phyloP scores from a whole-genome alignment of 2,797 vertebrate genomes.

The Acanthopagrus latus region DNA sequence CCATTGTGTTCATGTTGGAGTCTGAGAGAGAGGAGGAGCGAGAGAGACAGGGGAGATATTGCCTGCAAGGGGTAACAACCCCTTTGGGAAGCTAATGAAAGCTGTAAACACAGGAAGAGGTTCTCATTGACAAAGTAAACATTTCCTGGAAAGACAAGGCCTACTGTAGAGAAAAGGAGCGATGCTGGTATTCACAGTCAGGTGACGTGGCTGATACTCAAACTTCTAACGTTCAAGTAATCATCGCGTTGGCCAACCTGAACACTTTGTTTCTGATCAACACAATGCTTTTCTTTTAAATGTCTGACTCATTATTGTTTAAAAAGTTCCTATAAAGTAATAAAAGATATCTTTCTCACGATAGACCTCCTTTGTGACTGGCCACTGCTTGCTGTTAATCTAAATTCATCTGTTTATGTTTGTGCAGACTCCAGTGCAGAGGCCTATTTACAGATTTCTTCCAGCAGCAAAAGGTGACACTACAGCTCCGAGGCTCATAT shows the following conservation, averaged over 20 bases:
- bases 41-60: slow-evolving; percentile 37
- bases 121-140: slow-evolving; percentile 76
- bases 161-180: slow-evolving; percentile 35
- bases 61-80: slow-evolving; percentile 50
- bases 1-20: slow-evolving; percentile 35
- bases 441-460: slow-evolving; percentile 31
- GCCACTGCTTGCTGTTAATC: slow-evolving; percentile 32
- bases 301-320: background rate
- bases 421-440: slow-evolving; percentile 10
- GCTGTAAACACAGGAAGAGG: slow-evolving; percentile 72
- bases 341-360: background rate
- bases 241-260: too few species aligned
- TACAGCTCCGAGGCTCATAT: slow-evolving; percentile 31
- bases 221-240: too few species aligned
- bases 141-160: slow-evolving; percentile 68
- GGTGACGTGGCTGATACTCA: slow-evolving; percentile 32
- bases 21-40: slow-evolving; percentile 9
- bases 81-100: slow-evolving; percentile 66
- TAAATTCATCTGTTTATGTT: slow-evolving; percentile 32
- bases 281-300: background rate
- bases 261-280: background rate
- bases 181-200: slow-evolving; percentile 36
- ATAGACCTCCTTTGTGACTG: slow-evolving; percentile 18
- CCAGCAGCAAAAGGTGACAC: slow-evolving; percentile 40
- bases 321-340: background rate